These are phyloP conservation scores for Trisateles emortualis DNA, from an alignment of 2,888 invertebrate species.

Conservation along the genomic window DNA sequence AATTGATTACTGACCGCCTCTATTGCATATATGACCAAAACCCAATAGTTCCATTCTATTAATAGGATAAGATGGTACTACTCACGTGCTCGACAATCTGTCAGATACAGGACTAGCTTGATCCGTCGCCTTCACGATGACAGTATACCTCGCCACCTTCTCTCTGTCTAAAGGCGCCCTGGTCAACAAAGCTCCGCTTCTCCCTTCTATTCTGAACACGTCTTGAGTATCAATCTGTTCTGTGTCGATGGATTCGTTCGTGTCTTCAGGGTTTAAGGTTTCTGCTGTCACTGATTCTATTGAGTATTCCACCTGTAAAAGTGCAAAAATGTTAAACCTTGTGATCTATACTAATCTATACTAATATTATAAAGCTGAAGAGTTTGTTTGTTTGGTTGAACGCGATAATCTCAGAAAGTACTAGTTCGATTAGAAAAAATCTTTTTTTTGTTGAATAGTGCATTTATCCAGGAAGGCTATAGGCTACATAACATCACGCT, in stretches of 20 bases:
- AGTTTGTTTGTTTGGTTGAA: too few relatives aligned
- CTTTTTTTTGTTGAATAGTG: too few relatives aligned
- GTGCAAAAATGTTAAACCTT: background rate
- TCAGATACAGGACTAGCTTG: slow-evolving; percentile 93
- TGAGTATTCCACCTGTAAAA: slow-evolving; percentile 89
- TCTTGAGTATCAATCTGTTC: slow-evolving; percentile 87
- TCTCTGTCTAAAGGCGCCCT: slow-evolving; percentile 95
- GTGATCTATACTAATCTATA: too few relatives aligned
- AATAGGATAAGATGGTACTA: slow-evolving; percentile 13
- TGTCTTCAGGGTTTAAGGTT: slow-evolving; percentile 59
- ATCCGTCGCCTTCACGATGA: slow-evolving; percentile 95
- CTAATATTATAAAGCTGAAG: too few relatives aligned
- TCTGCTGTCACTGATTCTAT: slow-evolving; percentile 90
- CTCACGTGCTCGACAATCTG: slow-evolving; percentile 91
- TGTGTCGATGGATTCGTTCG: slow-evolving; percentile 69
- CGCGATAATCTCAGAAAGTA: too few relatives aligned
- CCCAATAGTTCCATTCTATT: too few relatives aligned
- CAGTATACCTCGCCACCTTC: slow-evolving; percentile 93
- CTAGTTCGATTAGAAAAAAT: too few relatives aligned
- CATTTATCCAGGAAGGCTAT: too few relatives aligned
- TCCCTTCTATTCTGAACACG: slow-evolving; percentile 94
- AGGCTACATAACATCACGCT: too few relatives aligned
- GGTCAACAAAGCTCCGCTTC: slow-evolving; percentile 95
- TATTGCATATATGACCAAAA: too few relatives aligned
- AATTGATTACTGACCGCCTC: too few relatives aligned